Evolutionary conservation across 2,797 vertebrate genomes (phyloP).

Genomic region (Ctenochaetus hawaiiensis): DNA sequence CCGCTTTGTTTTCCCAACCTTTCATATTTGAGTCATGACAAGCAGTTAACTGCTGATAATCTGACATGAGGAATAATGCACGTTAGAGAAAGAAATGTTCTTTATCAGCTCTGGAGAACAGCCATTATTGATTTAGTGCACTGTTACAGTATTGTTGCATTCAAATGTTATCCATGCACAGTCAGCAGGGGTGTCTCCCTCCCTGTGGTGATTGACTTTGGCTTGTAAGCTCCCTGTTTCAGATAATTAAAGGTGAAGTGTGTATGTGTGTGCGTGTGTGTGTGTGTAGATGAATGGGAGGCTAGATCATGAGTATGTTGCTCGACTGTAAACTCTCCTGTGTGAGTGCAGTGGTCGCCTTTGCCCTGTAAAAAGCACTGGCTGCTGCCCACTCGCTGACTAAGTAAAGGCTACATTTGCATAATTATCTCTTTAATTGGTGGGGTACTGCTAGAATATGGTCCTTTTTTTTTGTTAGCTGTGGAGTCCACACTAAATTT

Average conservation of each 20-base stretch:
- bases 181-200: slow-evolving; percentile 61
- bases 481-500: slow-evolving; percentile 79
- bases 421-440: slow-evolving; percentile 90
- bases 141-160: slow-evolving; percentile 48
- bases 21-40: slow-evolving; percentile 31
- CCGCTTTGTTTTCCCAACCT: slow-evolving; percentile 40
- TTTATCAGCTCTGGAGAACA: slow-evolving; percentile 37
- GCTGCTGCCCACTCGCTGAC: slow-evolving; percentile 85
- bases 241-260: slow-evolving; percentile 71
- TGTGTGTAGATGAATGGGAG: slow-evolving; percentile 56
- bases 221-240: slow-evolving; percentile 66
- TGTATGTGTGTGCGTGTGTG: slow-evolving; percentile 27
- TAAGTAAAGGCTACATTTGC: slow-evolving; percentile 90
- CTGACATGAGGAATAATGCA: slow-evolving; percentile 27
- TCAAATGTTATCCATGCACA: slow-evolving; percentile 56
- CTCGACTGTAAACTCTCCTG: slow-evolving; percentile 44
- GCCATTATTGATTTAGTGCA: slow-evolving; percentile 28
- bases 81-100: slow-evolving; percentile 19
- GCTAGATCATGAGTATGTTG: slow-evolving; percentile 46
- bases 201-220: slow-evolving; percentile 66
- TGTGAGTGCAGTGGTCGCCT: slow-evolving; percentile 57
- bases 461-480: slow-evolving; percentile 75
- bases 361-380: slow-evolving; percentile 70
- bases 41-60: slow-evolving; percentile 43
- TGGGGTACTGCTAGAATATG: slow-evolving; percentile 74